Conservation (phyloP, 2,797 vertebrate genomes). For the Mustela erminea region DNA sequence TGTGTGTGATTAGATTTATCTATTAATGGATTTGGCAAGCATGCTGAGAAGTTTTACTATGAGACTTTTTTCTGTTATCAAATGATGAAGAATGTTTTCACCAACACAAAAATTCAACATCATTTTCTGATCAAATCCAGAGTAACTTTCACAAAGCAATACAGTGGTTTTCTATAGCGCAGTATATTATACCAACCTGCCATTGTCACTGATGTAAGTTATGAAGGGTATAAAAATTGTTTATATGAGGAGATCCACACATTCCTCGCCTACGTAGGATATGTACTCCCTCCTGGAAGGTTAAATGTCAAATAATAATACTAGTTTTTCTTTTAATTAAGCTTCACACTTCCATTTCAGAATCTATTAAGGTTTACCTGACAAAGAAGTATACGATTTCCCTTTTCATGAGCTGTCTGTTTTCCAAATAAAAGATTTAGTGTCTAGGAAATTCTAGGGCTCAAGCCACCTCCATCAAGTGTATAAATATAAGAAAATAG, state of each 20-base stretch:
- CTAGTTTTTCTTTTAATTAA: slow-evolving; percentile 75
- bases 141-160: slow-evolving; percentile 73
- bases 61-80: slow-evolving; percentile 62
- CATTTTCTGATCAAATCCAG: not conserved
- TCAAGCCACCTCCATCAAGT: slow-evolving; percentile 14
- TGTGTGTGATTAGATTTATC: slow-evolving; percentile 67
- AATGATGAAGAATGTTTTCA: slow-evolving; percentile 69
- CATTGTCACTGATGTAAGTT: slow-evolving; percentile 67
- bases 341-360: slow-evolving; percentile 62
- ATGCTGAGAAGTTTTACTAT: slow-evolving; percentile 37
- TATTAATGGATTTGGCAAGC: slow-evolving; percentile 69
- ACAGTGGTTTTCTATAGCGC: slow-evolving; percentile 70
- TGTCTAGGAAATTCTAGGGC: slow-evolving; percentile 53
- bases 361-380: slow-evolving; percentile 70
- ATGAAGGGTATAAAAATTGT: slow-evolving; percentile 54
- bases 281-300: slow-evolving; percentile 27
- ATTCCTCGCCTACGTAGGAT: slow-evolving; percentile 49
- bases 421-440: slow-evolving; percentile 6
- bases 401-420: slow-evolving; percentile 39
- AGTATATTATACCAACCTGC: slow-evolving; percentile 35
- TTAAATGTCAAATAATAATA: slow-evolving; percentile 59
- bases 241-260: slow-evolving; percentile 59
- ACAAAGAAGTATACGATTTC: slow-evolving; percentile 72
- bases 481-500: slow-evolving; percentile 62
- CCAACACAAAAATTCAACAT: slow-evolving; percentile 67